phyloP scores from a whole-genome alignment of 2,888 invertebrate species.

The Mallateleia sp. region DNA sequence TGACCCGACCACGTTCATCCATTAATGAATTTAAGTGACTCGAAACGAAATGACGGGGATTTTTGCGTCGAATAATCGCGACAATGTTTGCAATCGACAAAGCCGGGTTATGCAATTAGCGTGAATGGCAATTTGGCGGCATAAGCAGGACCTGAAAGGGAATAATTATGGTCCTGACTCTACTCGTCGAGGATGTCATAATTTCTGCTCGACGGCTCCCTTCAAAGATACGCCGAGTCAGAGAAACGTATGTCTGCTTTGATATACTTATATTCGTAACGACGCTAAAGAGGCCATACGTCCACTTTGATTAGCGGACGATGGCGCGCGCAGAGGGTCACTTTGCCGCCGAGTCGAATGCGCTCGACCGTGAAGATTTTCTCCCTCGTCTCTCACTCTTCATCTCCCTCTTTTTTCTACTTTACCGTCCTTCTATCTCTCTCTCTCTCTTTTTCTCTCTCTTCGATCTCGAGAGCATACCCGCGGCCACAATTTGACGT shows the following conservation, averaged over 20 bases:
- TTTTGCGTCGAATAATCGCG: slow-evolving; percentile 3
- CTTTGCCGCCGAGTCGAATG: slow-evolving; percentile 81
- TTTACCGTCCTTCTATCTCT: neutral
- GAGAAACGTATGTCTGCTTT: slow-evolving; percentile 85
- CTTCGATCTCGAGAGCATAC: slow-evolving; percentile 26
- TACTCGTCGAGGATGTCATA: slow-evolving; percentile 81
- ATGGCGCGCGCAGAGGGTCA: slow-evolving; percentile 82
- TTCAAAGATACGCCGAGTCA: slow-evolving; percentile 86
- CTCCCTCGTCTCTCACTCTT: slow-evolving; percentile 40
- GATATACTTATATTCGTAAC: slow-evolving; percentile 86
- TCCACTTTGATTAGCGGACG: slow-evolving; percentile 88
- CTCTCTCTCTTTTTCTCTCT: too few relatives aligned
- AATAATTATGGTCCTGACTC: slow-evolving; percentile 60
- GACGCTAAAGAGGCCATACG: slow-evolving; percentile 83
- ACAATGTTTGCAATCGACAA: slow-evolving; percentile 45
- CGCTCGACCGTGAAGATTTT: slow-evolving; percentile 82
- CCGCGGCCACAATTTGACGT: slow-evolving; percentile 73
- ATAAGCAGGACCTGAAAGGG: slow-evolving; percentile 56
- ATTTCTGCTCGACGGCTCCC: slow-evolving; percentile 87
- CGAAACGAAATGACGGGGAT: neutral
- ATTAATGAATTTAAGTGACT: neutral
- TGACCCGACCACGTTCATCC: neutral
- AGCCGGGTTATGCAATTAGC: slow-evolving; percentile 45
- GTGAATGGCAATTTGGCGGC: slow-evolving; percentile 30
- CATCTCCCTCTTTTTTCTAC: slow-evolving; percentile 7